Evolutionary conservation across 2,888 invertebrate species (phyloP).

Genomic region (Cryptosula pallasiana): DNA sequence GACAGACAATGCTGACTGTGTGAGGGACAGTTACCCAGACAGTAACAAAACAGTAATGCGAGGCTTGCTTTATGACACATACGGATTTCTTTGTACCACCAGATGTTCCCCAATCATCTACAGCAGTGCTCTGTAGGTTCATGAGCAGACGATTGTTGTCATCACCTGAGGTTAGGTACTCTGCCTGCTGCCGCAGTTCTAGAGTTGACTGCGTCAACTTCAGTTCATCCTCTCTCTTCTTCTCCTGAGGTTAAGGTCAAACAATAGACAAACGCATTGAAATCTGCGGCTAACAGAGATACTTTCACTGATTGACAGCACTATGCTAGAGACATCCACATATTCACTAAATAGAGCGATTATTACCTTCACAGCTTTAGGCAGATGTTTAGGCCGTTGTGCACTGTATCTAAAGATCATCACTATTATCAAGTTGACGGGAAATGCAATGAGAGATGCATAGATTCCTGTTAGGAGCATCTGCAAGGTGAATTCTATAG

Average conservation of each 20-base stretch:
- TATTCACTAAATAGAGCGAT: too few species aligned
- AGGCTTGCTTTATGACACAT: too few species aligned
- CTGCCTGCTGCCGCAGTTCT: slow-evolving; percentile 28
- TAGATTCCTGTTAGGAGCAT: slow-evolving; percentile 33
- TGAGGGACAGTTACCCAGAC: too few species aligned
- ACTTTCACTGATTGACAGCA: too few species aligned
- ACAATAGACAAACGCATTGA: too few species aligned
- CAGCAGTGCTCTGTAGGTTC: slow-evolving; percentile 1
- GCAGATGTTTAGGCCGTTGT: neutral
- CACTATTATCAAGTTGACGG: slow-evolving; percentile 31
- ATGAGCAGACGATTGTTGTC: slow-evolving; percentile 26
- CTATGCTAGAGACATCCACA: too few species aligned
- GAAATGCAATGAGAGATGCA: slow-evolving; percentile 31
- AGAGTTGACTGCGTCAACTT: neutral
- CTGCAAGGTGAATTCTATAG: slow-evolving; percentile 41
- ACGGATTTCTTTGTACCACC: too few species aligned
- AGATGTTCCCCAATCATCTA: slow-evolving; percentile 5
- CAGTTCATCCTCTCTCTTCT: neutral
- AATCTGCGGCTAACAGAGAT: too few species aligned
- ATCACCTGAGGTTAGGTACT: slow-evolving; percentile 29
- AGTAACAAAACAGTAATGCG: too few species aligned
- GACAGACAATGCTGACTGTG: too few species aligned
- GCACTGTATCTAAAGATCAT: slow-evolving; percentile 29
- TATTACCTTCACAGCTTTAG: neutral
- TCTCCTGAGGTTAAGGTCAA: neutral